Evolutionary conservation across 2,113 vertebrate genomes (phyloP), one percentile per base, ranked within the genome.

Genomic region (Dasyprocta punctata): DNA sequence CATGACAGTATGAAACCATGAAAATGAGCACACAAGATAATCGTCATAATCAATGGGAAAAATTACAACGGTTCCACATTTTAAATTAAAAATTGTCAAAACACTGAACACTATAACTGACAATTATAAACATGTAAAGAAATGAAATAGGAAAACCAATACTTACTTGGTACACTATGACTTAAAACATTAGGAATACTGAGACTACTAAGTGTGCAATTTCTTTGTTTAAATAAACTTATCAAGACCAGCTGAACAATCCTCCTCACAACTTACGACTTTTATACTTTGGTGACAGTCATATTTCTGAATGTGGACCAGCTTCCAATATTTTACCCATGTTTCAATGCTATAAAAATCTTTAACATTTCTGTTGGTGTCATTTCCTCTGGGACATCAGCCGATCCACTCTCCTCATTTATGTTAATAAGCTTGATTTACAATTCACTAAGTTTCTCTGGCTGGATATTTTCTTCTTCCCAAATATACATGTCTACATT

Each of bases 71-170:
- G 93, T 24, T 49, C 41, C 71, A 82, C 69, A 17, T 36, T 92
- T 71, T 56, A 65, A 75, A 96, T 38, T 71, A 71, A 71, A 38
- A 71, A 71, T n/a, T 38, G 67, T 38, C n/a, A 75, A 75, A 44
- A 44, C 20, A 92, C n/a, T 93, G 47, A 94, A 85, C 26, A 33
- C 61, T 75, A 69, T 65, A 85, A 84, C 24, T 85, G 69, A 95
- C 14, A 80, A 30, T 60, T 84, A 47, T 36, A 84, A 60, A 60
- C 22, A 5, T 17, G 1, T 56, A 89, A 80, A 13, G 47, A 84
- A 92, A 84, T 22, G 2, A 91, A 71, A 82, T 4, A 91, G 14
- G 33, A 71, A 84, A 82, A 77, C 75, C 26, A 77, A 16, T 77
- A 77, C 41, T 44, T 41, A 44, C 11, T 24, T 49, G 16, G 73